Conservation (phyloP, 2,888 invertebrate genomes). For the Rambutsinella grinnellia region DNA sequence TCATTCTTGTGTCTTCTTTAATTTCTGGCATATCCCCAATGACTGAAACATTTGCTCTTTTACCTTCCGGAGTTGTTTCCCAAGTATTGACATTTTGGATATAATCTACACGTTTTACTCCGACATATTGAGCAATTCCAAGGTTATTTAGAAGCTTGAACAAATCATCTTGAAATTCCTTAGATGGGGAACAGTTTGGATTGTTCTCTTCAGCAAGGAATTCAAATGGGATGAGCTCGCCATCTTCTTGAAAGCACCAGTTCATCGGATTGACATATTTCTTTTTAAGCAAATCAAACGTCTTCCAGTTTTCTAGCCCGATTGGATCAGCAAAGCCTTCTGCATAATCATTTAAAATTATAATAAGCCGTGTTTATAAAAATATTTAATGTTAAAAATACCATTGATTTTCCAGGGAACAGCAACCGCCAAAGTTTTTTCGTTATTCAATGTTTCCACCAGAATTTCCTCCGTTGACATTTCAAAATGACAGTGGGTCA, state of each 20-base stretch:
- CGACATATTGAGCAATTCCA: not conserved
- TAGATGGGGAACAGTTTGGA: not conserved
- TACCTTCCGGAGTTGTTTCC: slow-evolving; percentile 15
- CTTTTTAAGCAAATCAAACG: not conserved
- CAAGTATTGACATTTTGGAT: not conserved
- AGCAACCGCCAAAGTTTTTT: not conserved
- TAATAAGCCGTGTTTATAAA: not conserved
- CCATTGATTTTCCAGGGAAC: not conserved
- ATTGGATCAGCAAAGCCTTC: not conserved
- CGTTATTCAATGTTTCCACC: not conserved
- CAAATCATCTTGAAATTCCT: not conserved
- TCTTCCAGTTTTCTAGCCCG: not conserved
- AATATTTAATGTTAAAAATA: not conserved
- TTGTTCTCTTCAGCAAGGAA: not conserved
- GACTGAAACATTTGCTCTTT: not conserved
- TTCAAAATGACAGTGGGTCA: slow-evolving; percentile 17
- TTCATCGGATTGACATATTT: not conserved
- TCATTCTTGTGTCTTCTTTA: not conserved
- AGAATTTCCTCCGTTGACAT: not conserved
- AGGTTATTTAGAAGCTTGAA: not conserved
- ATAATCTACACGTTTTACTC: not conserved
- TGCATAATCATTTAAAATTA: not conserved
- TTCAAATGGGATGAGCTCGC: not conserved
- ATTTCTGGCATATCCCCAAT: not conserved
- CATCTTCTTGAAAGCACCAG: not conserved